Conservation (phyloP, 2,113 vertebrate genomes). For the Zosterops pallidus region DNA sequence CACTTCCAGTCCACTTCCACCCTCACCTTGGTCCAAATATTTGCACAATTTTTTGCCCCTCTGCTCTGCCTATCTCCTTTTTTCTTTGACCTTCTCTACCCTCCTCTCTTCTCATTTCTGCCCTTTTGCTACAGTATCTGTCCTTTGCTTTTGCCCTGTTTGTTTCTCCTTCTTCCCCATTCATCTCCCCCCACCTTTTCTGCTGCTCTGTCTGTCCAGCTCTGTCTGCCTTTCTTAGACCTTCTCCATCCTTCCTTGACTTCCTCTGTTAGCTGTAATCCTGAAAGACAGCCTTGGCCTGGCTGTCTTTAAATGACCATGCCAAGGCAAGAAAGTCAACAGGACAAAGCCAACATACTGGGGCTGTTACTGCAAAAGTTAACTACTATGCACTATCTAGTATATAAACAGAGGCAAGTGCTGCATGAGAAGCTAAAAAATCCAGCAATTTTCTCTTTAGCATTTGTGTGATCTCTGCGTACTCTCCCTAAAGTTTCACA, state of each 20-base stretch:
- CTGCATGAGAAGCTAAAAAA: neutral
- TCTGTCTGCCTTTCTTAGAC: neutral
- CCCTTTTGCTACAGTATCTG: neutral
- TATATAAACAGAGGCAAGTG: neutral
- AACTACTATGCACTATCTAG: neutral
- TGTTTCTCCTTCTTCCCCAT: neutral
- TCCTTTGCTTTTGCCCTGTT: neutral
- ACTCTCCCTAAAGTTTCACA: neutral
- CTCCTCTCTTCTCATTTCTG: neutral
- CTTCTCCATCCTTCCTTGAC: neutral
- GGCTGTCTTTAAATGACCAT: neutral
- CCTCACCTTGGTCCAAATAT: neutral
- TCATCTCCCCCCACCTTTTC: neutral
- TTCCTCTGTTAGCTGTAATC: neutral
- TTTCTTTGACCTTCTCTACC: neutral
- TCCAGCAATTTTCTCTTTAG: neutral
- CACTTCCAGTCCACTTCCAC: neutral
- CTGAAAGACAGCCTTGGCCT: neutral
- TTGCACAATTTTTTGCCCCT: neutral
- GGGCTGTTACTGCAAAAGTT: neutral
- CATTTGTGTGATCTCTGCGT: neutral
- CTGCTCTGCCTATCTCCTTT: fast-evolving
- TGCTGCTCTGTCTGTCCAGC: fast-evolving
- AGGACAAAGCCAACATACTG: neutral
- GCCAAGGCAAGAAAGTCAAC: neutral